A percentile compares a stretch with the other conserved stretches of the same genome.
These are phyloP conservation scores for Itoplectis maculator DNA, from an alignment of 2,888 invertebrate genomes.

Conservation along the genomic window DNA sequence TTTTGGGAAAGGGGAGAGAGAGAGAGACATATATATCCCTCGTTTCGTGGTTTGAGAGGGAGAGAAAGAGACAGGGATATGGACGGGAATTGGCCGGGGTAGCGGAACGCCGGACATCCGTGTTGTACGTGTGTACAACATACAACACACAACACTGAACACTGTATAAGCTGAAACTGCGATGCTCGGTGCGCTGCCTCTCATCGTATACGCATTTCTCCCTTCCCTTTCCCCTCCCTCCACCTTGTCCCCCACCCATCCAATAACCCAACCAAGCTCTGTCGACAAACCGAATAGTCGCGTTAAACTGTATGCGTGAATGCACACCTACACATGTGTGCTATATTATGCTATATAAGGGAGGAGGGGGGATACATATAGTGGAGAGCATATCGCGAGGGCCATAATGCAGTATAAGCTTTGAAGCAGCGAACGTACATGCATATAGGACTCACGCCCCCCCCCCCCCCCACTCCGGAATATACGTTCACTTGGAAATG, in stretches of 20 bases:
- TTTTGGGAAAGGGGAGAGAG: background rate
- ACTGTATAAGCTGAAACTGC: no score
- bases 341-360: background rate
- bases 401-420: background rate
- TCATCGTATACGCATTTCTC: no score
- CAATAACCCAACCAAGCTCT: background rate
- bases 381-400: background rate
- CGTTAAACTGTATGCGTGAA: background rate
- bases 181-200: no score
- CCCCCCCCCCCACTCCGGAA: no score
- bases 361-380: background rate
- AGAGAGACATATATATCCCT: no score
- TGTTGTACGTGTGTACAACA: slow-evolving; percentile 71
- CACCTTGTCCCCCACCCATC: background rate
- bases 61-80: no score
- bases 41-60: no score
- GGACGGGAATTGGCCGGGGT: slow-evolving; percentile 70
- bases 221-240: no score
- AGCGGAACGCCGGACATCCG: slow-evolving; percentile 83
- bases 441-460: no score
- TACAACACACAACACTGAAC: background rate
- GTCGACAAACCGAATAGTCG: slow-evolving; percentile 3
- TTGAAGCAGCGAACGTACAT: no score
- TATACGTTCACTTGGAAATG: slow-evolving; percentile 10
- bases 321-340: background rate